Percentiles rank a stretch among this genome's conserved stretches.
Conservation (phyloP, 2,797 vertebrate species). For the Calcarius lapponicus region DNA sequence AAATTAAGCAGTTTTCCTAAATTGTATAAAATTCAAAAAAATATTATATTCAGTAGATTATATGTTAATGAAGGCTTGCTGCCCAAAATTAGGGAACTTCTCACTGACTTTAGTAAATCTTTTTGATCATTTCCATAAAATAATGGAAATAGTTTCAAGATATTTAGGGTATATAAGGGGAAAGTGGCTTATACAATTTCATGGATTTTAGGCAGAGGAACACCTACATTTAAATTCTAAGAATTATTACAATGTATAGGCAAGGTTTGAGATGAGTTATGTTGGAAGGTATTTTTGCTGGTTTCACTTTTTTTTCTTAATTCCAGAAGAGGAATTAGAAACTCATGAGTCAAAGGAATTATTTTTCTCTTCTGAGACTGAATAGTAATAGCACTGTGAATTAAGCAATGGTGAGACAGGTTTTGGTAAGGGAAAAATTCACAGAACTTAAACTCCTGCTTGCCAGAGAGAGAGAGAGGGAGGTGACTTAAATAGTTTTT, state of each 20-base stretch:
- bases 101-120: neutral
- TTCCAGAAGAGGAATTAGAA: neutral
- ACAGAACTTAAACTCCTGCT: neutral
- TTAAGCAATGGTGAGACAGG: neutral
- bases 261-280: neutral
- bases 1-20: neutral
- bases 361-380: neutral
- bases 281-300: neutral
- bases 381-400: neutral
- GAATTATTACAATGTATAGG: neutral
- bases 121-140: neutral
- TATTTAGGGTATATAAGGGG: neutral
- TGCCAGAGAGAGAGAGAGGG: neutral
- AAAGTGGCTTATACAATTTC: neutral
- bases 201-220: neutral
- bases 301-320: neutral
- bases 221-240: neutral
- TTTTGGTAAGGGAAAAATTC: neutral
- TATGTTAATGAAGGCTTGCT: neutral
- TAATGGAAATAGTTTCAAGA: neutral
- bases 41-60: neutral
- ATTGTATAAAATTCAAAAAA: accelerated
- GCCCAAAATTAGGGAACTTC: neutral
- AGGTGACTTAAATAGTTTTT: neutral
- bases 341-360: neutral